These are phyloP conservation scores for Heliothis subflexa DNA, from an alignment of 1,140 invertebrate genomes.

Conservation along the genomic window DNA sequence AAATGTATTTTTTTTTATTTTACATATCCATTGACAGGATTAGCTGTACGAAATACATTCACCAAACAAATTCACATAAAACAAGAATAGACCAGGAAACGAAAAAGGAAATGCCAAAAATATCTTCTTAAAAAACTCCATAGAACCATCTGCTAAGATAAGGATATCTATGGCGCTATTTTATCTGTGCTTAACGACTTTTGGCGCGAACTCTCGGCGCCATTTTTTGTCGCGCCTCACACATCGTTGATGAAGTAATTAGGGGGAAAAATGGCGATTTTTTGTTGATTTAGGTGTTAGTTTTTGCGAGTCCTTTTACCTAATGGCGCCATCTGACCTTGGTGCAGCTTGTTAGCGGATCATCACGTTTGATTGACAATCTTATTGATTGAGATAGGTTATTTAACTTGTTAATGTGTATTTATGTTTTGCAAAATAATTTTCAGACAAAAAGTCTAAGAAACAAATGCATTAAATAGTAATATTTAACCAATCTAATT, in stretches of 20 bases:
- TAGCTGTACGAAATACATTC: neutral
- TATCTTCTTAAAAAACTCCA: constrained; percentile 34
- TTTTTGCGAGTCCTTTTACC: constrained; percentile 24
- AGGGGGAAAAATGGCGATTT: constrained; percentile 49
- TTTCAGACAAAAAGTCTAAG: too few species aligned
- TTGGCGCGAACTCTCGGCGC: constrained; percentile 67
- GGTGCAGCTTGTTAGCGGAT: constrained; percentile 3
- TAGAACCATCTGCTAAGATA: constrained; percentile 38
- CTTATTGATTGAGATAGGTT: too few species aligned
- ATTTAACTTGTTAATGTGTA: too few species aligned
- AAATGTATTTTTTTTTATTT: too few species aligned
- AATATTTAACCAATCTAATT: too few species aligned
- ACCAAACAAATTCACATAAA: neutral
- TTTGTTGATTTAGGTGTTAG: constrained; percentile 22
- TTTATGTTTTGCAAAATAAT: too few species aligned
- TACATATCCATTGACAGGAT: too few species aligned
- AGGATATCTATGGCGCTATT: constrained; percentile 58
- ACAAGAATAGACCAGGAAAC: neutral
- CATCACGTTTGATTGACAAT: too few species aligned
- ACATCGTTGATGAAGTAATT: constrained; percentile 66
- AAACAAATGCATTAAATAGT: too few species aligned
- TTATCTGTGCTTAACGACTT: constrained; percentile 61
- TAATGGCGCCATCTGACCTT: neutral
- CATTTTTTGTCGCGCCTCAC: constrained; percentile 63
- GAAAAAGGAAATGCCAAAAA: constrained; percentile 46